phyloP scores from a whole-genome alignment of 2,113 vertebrate genomes.

The Elephantulus edwardii region DNA sequence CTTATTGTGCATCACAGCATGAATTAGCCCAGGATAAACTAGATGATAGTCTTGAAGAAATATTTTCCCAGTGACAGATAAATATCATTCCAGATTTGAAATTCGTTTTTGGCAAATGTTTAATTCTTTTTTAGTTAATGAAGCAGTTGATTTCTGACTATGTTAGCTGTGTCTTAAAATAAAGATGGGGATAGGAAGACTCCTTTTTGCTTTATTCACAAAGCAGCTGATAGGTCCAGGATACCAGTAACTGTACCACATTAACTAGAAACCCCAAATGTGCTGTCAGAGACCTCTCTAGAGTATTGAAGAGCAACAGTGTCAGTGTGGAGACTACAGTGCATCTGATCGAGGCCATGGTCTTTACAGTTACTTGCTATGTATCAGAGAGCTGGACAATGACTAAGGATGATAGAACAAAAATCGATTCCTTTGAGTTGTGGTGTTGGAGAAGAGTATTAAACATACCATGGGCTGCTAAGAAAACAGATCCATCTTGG shows the following conservation, averaged over 20 bases:
- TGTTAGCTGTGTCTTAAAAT: neutral
- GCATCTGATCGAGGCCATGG: too few relatives aligned
- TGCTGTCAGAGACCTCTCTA: too few relatives aligned
- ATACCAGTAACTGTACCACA: slow-evolving; percentile 42
- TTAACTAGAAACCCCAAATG: too few relatives aligned
- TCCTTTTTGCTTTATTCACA: neutral
- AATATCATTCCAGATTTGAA: slow-evolving; percentile 36
- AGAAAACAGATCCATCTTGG: too few relatives aligned
- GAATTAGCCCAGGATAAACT: slow-evolving; percentile 19
- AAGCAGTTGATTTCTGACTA: slow-evolving; percentile 24
- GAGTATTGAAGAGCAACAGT: too few relatives aligned
- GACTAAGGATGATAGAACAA: too few relatives aligned
- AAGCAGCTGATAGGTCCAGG: slow-evolving; percentile 45
- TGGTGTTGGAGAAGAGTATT: too few relatives aligned
- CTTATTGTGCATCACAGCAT: slow-evolving; percentile 27
- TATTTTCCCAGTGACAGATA: neutral
- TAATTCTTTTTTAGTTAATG: neutral
- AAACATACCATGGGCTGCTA: too few relatives aligned
- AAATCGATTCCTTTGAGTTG: too few relatives aligned
- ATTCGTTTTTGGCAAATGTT: neutral
- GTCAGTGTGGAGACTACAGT: too few relatives aligned
- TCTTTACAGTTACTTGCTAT: too few relatives aligned
- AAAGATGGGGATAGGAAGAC: neutral
- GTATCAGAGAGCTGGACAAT: too few relatives aligned
- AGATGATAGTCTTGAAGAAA: neutral